Conservation (phyloP, 2,797 vertebrate species). For the Halcyon chelicuti region DNA sequence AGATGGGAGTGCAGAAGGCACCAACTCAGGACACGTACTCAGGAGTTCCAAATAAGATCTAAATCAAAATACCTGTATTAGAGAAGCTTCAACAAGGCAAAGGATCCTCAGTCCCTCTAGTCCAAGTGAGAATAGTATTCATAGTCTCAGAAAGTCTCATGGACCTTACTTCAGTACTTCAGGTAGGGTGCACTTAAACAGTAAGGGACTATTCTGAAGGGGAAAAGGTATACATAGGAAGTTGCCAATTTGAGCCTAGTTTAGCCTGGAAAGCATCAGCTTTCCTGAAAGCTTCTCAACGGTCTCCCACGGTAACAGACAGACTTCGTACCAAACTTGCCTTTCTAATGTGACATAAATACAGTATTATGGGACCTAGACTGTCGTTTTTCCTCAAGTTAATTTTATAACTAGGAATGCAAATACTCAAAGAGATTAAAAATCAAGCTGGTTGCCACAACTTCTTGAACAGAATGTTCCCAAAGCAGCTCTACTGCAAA, state of each 20-base stretch:
- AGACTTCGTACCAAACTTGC: neutral
- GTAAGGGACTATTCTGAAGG: neutral
- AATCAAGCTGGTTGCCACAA: neutral
- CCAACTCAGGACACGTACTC: neutral
- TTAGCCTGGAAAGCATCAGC: neutral
- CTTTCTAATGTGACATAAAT: neutral
- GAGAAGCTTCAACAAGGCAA: neutral
- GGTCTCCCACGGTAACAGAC: neutral
- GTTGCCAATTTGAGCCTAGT: neutral
- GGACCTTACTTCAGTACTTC: neutral
- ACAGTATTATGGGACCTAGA: neutral
- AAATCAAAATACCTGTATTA: neutral
- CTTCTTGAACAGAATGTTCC: neutral
- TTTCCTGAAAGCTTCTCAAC: neutral
- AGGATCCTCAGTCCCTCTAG: neutral
- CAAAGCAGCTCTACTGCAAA: neutral
- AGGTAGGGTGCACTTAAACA: neutral
- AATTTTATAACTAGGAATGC: neutral
- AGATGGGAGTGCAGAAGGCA: neutral
- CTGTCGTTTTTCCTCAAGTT: neutral
- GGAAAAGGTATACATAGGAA: neutral
- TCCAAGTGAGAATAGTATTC: neutral
- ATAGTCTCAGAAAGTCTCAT: neutral
- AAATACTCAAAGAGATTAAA: neutral
- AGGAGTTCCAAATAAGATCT: neutral